These are phyloP conservation scores for Lasioglossum pauxillum DNA, from an alignment of 2,888 invertebrate genomes.

Conservation along the genomic window DNA sequence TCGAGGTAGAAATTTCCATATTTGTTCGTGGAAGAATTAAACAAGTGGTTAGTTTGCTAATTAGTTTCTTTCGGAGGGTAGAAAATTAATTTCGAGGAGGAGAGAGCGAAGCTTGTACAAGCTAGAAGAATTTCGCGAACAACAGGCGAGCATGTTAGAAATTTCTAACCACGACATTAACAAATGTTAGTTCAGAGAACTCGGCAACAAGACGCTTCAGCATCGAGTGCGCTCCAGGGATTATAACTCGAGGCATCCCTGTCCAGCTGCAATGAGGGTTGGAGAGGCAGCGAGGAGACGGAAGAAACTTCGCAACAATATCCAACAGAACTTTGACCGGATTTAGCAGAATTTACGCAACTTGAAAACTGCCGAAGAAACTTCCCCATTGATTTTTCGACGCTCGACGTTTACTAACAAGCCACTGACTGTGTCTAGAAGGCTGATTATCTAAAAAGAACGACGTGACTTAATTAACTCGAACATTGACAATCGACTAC, in stretches of 20 bases:
- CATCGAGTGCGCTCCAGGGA: constrained; percentile 45
- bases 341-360: constrained; percentile 22
- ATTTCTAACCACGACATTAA: constrained; percentile 16
- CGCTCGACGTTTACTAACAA: background rate
- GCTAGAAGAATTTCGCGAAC: background rate
- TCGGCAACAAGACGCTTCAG: constrained; percentile 22
- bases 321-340: constrained; percentile 14
- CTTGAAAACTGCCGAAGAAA: constrained; percentile 3
- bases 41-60: background rate
- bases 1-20: background rate
- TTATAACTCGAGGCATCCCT: constrained; percentile 43
- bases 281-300: background rate
- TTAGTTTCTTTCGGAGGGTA: background rate
- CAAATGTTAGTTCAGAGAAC: constrained; percentile 29
- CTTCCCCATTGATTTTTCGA: background rate
- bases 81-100: background rate
- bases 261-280: constrained; percentile 22
- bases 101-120: background rate
- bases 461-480: background rate
- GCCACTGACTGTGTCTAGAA: background rate
- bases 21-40: background rate
- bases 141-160: background rate
- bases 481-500: background rate
- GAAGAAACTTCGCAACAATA: constrained; percentile 36
- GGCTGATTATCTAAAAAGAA: background rate